Evolutionary conservation across 2,113 vertebrate genomes (phyloP).

Genomic region (Smithornis capensis): DNA sequence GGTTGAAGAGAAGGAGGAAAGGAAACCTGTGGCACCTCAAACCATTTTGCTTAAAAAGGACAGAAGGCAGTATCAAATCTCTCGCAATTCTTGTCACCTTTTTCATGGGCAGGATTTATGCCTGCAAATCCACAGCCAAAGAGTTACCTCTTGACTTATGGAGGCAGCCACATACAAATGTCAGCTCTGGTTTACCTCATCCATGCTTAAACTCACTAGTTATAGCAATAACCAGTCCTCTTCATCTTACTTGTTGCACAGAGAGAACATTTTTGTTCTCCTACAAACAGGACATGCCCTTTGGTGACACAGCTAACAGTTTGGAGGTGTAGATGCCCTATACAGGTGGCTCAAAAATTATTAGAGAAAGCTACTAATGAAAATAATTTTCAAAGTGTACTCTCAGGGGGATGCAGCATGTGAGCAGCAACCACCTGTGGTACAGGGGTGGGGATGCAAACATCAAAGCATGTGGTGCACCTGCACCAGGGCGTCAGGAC

Average conservation of each 20-base stretch:
- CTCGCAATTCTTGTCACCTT: background rate
- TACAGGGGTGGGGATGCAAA: background rate
- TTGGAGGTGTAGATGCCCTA: background rate
- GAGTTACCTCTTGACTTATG: background rate
- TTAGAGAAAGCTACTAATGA: background rate
- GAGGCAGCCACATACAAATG: accelerated
- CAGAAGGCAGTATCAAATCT: background rate
- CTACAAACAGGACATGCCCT: background rate
- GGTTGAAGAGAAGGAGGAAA: background rate
- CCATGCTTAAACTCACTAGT: accelerated
- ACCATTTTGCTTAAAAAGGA: background rate
- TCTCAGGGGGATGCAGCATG: background rate
- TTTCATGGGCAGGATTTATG: background rate
- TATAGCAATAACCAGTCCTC: background rate
- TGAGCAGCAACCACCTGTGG: background rate
- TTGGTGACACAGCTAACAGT: background rate
- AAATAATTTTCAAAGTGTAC: background rate
- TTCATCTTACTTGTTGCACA: background rate
- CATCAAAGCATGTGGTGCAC: background rate
- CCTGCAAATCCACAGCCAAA: background rate
- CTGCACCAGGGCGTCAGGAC: background rate
- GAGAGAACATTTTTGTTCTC: background rate
- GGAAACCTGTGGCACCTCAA: background rate
- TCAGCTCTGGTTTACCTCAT: background rate
- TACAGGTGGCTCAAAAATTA: background rate